Base-by-base conservation (phyloP, 1,140 invertebrate genomes). In the Aphelenchoides avenae region DNA sequence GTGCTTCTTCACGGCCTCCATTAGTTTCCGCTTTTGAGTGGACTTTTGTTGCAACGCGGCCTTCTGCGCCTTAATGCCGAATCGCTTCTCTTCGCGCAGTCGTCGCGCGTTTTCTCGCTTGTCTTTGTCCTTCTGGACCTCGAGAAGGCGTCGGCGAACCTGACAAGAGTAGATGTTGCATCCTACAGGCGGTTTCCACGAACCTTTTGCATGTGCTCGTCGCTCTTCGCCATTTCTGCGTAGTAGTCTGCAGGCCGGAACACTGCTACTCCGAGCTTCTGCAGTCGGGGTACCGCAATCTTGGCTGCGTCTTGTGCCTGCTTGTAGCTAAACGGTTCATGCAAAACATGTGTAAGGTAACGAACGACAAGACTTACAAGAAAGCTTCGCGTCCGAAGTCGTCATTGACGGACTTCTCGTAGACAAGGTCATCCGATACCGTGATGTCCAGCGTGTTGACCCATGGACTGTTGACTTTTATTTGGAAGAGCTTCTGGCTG, bases 141-240 rank as follows among this genome's bases (percentile, higher is more conserved):
- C 84, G 77, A 90, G 82, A 1, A 96, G 75, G 71, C 86, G 86
- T 71, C 87, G 82, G 43, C 90, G 83, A 0, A 96, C 86, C 83
- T 84, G 43, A 49, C 33, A 54, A 24, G n/a, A 49, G n/a, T 34
- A 15, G 50, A 20, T 30, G 20, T 11, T 18, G 13, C 30, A n/a
- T 30, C 36, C 29, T 53, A 18, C 18, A 63, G n/a, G 40, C 40
- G 29, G 64, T 70, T 31, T 41, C 68, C 43, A n/a, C 59, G 60
- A 53, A 85, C 84, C 79, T 92, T 95, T 73, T 94, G 89, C 94
- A 99, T 99, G 64, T 98, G 94, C 36, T 85, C 83, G 80, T 99
- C 94, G 43, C 88, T 84, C 78, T 99, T 99, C 1, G 89, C 89
- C 94, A 98, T 98, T 83, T 98, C 88, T 0, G 93, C 94, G 81